A percentile compares a stretch with the other conserved stretches of the same genome.
Evolutionary conservation across 2,113 vertebrate genomes (phyloP).

Genomic region (Platysternon megacephalum): DNA sequence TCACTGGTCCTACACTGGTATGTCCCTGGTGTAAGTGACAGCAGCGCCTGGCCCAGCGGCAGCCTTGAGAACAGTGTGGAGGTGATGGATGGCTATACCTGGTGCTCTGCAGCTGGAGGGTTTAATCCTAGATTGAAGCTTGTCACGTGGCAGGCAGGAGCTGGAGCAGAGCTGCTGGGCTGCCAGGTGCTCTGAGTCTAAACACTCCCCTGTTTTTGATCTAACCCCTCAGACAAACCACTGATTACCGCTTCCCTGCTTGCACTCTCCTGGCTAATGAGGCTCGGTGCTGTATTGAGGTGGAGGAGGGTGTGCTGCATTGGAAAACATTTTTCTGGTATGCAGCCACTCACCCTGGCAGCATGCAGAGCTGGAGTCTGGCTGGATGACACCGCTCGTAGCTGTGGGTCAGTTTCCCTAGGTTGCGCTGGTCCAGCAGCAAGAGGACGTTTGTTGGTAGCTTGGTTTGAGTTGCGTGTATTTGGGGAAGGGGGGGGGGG

Average conservation of each 20-base stretch:
- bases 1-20: not conserved
- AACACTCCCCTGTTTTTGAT: not conserved
- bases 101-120: not conserved
- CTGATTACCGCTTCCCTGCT: too few species aligned
- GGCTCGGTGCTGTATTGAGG: not conserved
- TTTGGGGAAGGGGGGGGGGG: not conserved
- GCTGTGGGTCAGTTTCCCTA: not conserved
- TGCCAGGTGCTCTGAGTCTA: not conserved
- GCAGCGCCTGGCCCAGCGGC: not conserved
- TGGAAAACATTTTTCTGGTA: not conserved
- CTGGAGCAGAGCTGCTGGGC: not conserved
- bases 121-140: not conserved
- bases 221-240: too few species aligned
- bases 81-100: not conserved
- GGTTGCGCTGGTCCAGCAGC: not conserved
- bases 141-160: not conserved
- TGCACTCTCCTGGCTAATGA: too few species aligned
- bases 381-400: not conserved
- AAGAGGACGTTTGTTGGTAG: not conserved
- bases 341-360: not conserved
- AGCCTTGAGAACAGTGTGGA: not conserved
- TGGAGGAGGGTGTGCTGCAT: not conserved
- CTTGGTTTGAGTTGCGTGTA: not conserved
- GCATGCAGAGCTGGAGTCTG: not conserved
- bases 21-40: not conserved